These are phyloP conservation scores for Pseudomyrmex sp. DNA, from an alignment of 1,140 invertebrate species.

Conservation along the genomic window DNA sequence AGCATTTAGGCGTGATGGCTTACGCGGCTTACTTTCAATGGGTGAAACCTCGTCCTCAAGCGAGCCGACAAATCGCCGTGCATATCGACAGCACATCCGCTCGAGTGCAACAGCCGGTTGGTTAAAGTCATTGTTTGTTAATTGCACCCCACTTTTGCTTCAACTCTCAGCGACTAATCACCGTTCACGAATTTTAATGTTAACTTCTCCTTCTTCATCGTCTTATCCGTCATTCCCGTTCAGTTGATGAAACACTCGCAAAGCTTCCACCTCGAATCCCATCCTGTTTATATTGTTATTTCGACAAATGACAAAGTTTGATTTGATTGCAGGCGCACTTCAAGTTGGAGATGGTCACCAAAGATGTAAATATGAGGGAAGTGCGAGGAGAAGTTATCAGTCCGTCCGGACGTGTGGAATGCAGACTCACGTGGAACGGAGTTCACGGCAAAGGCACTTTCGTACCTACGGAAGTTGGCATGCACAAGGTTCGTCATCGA, in stretches of 20 bases:
- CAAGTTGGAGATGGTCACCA: constrained; percentile 91
- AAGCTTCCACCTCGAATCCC: background rate
- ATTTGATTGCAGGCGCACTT: constrained; percentile 89
- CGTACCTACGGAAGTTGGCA: constrained; percentile 95
- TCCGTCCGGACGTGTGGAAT: constrained; percentile 88
- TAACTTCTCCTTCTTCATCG: background rate
- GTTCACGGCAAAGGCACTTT: constrained; percentile 92
- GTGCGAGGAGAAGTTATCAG: constrained; percentile 94
- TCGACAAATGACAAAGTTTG: background rate
- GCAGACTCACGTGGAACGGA: constrained; percentile 88
- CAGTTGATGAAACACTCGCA: background rate
- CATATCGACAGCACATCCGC: constrained; percentile 92
- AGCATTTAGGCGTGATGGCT: constrained; percentile 98
- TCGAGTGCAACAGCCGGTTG: constrained; percentile 93
- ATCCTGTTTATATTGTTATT: background rate
- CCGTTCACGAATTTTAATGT: constrained; percentile 38
- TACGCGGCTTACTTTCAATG: constrained; percentile 96
- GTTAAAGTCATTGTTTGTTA: constrained; percentile 75
- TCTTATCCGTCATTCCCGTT: background rate
- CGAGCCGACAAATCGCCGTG: constrained; percentile 92
- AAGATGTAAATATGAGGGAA: constrained; percentile 91
- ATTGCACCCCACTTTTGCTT: constrained; percentile 19
- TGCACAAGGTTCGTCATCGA: constrained; percentile 89
- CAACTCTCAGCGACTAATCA: background rate
- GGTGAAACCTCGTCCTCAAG: constrained; percentile 92